A percentile compares a stretch with the other conserved stretches of the same genome.
phyloP scores from a whole-genome alignment of 2,113 vertebrate genomes.

The Struthio camelus region DNA sequence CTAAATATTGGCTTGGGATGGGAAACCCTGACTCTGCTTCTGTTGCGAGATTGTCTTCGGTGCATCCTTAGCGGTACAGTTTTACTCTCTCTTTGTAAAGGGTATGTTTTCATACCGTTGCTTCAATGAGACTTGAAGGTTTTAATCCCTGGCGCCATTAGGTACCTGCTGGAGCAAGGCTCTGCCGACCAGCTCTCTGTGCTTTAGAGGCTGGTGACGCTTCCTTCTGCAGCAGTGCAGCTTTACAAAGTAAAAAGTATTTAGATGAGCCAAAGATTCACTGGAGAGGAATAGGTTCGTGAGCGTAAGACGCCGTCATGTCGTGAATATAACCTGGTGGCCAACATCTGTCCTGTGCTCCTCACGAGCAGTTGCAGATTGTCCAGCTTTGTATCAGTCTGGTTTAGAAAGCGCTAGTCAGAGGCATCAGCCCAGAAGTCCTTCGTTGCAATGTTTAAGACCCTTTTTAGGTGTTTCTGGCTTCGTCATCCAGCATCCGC shows the following conservation, averaged over 20 bases:
- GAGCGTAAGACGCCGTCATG: neutral
- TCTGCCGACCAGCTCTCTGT: neutral
- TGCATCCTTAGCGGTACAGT: neutral
- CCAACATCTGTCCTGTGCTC: neutral
- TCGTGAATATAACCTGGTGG: neutral
- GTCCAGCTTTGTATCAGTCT: neutral
- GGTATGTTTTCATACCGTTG: neutral
- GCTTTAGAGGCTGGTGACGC: neutral
- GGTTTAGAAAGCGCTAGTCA: neutral
- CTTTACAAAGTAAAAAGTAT: neutral
- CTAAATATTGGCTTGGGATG: slow-evolving; percentile 10
- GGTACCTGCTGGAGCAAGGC: neutral
- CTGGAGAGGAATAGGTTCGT: neutral
- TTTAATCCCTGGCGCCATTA: neutral
- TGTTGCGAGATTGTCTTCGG: neutral
- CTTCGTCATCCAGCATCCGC: neutral
- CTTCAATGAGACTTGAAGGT: slow-evolving; percentile 1
- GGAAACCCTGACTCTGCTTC: neutral
- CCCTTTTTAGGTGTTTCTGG: neutral
- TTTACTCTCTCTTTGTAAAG: neutral
- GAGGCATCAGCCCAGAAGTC: neutral
- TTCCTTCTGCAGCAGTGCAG: slow-evolving; percentile 29
- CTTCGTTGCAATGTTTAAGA: neutral
- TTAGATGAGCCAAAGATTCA: neutral
- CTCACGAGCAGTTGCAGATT: neutral